phyloP scores from a whole-genome alignment of 2,888 invertebrate genomes.

The Malacosoma neustria region DNA sequence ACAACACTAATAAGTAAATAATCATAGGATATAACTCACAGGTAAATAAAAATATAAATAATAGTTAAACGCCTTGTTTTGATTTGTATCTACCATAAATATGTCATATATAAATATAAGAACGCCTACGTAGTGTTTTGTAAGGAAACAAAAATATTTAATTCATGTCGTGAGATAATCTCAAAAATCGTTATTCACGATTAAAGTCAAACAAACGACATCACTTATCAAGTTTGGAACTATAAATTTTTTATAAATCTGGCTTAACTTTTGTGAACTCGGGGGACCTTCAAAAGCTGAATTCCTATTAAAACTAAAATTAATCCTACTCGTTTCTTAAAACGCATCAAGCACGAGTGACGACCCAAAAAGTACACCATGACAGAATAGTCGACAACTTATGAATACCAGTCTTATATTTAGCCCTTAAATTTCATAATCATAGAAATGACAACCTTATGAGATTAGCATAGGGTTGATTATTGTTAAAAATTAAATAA shows the following conservation, averaged over 20 bases:
- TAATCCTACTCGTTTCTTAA: conserved; percentile 52
- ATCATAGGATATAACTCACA: no score
- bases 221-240: conserved; percentile 18
- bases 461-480: conserved; percentile 13
- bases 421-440: background rate
- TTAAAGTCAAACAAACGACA: conserved; percentile 19
- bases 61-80: background rate
- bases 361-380: conserved; percentile 55
- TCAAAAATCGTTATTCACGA: conserved; percentile 3
- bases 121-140: background rate
- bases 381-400: conserved; percentile 59
- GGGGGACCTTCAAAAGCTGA: conserved; percentile 30
- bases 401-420: conserved; percentile 27
- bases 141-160: conserved; percentile 1
- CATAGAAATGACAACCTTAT: conserved; percentile 5
- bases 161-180: background rate
- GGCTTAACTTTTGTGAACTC: conserved; percentile 29
- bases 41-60: no score
- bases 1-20: no score
- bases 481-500: conserved; percentile 3
- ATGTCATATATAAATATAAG: background rate
- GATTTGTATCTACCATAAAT: background rate
- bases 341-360: conserved; percentile 61
- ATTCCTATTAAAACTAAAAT: conserved; percentile 58
- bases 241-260: conserved; percentile 33